phyloP scores from a whole-genome alignment of 2,888 invertebrate genomes.

The Eucera pruinosa region DNA sequence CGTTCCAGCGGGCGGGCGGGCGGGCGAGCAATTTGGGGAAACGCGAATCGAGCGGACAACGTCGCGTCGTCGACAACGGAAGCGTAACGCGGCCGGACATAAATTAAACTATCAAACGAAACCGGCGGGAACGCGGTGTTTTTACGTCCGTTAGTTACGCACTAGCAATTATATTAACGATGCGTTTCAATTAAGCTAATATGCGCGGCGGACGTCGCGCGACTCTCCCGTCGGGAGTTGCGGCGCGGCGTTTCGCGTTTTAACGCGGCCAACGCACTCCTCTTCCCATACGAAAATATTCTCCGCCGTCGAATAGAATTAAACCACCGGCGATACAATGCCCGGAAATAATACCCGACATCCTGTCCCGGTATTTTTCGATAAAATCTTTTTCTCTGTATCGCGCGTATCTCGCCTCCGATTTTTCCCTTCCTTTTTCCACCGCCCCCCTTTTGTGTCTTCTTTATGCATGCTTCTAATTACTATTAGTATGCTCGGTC shows the following conservation, averaged over 20 bases:
- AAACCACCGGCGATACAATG: conserved; percentile 6
- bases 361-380: not conserved
- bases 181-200: conserved; percentile 71
- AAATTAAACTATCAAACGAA: conserved; percentile 65
- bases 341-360: conserved; percentile 12
- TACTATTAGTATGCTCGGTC: too few species aligned
- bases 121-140: conserved; percentile 41
- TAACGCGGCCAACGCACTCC: conserved; percentile 28
- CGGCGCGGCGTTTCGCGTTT: conserved; percentile 24
- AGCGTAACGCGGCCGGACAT: conserved; percentile 37
- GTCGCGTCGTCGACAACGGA: not conserved
- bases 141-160: conserved; percentile 64
- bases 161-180: conserved; percentile 68
- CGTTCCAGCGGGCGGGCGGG: too few species aligned
- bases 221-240: conserved; percentile 26
- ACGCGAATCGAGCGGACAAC: not conserved
- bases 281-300: conserved; percentile 38
- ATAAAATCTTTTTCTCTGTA: not conserved
- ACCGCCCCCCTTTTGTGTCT: too few species aligned
- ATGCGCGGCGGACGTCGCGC: conserved; percentile 47
- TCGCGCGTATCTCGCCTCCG: too few species aligned
- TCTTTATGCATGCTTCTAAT: too few species aligned
- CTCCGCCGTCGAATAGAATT: conserved; percentile 34
- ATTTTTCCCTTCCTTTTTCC: too few species aligned
- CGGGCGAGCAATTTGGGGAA: not conserved